Base-by-base conservation (phyloP, 2,113 vertebrate species). In the Macquaria ambigua region DNA sequence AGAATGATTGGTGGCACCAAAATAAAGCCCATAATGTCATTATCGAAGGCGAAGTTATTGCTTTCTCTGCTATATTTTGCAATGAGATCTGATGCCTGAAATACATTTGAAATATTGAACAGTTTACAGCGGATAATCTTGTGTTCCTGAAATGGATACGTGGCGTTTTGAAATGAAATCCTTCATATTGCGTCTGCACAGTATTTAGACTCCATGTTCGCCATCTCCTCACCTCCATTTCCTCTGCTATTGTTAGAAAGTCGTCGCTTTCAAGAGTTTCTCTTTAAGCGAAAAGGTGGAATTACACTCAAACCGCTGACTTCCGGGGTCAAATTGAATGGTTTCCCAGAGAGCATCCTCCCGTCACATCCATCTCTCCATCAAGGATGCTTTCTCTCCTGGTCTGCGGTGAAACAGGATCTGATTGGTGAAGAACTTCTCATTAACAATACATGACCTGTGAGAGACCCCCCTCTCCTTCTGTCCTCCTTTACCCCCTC, bases 381-480 rank as follows among this genome's bases (percentile, higher is more conserved):
- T 88, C 89, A 67, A 56, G 43, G 70, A 86, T 23, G 72, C 72
- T 53, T 83, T 89, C 64, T 89, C 62, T 76, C 37, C 83, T 53
- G 34, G 48, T 86, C 58, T 64, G 90, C 62, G 90, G 76, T 92
- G 87, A 96, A 96, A 90, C 83, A 76, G 52, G 90, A 93, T 84
- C 92, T 89, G 83, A 92, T 88, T 87, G 89, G 89, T 74, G 90
- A 87, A 87, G 81, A 90, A 76, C 56, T 82, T 87, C 87, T 93
- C 89, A 94, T 96, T 94, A 96, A 96, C 92, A 93, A 94, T 95
- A 88, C 69, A 91, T 92, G 79, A 88, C 53, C 87, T 72, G 70
- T 72, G 86, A 90, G 74, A 88, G 61, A 82, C 70, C 18, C 74
- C 16, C 28, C 20, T 62, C 28, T 70, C 34, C 18, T 55, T 55